Evolutionary conservation across 1,140 invertebrate species (phyloP), one percentile per base, ranked within the genome.

Genomic region (Trialeurodes vaporariorum): DNA sequence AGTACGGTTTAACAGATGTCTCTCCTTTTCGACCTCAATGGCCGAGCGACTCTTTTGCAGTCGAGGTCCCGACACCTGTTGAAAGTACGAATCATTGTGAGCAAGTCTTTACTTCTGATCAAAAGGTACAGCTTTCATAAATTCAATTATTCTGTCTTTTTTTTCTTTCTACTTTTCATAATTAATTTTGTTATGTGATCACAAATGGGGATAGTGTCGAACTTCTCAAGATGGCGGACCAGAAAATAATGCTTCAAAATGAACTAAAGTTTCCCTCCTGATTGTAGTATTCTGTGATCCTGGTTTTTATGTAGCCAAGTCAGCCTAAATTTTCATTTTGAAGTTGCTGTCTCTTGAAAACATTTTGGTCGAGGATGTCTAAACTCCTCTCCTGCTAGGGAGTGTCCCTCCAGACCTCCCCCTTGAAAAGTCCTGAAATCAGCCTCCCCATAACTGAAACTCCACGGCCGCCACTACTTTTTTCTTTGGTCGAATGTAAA

Each of bases 1-100:
- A 94, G 77, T 80, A 83, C 73, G 85, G 85, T 11, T 71, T 87
- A 17, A 49, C 34, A 49, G 34, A 17, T 49, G 17, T 49, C 34
- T 9, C 34, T 49, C 5, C 34, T 9, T 5, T 49, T 17, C 5
- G 34, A 17, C 34, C 34, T 5, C 5, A 49, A 17, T 49, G 5
- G 5, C 5, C 5, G 34, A 9, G 5, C 5, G 17, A 9, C 17
- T 5, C 5, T 49, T 5, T 49, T 5, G 34, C 34, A 5, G 17
- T 49, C 17, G 34, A 49, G 17, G 17, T 49, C 17, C 34, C 34
- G 5, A 9, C 34, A 49, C 34, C 34, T 49, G 34, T 49, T 49
- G 34, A 49, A 49, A 5, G 5, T 49, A 9, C 17, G 5, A 17
- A 49, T 5, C 17, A 5, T 9, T 9, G 17, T 9, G 34, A 17